phyloP scores from a whole-genome alignment of 2,113 vertebrate genomes.

The Dicerorhinus sumatrensis region DNA sequence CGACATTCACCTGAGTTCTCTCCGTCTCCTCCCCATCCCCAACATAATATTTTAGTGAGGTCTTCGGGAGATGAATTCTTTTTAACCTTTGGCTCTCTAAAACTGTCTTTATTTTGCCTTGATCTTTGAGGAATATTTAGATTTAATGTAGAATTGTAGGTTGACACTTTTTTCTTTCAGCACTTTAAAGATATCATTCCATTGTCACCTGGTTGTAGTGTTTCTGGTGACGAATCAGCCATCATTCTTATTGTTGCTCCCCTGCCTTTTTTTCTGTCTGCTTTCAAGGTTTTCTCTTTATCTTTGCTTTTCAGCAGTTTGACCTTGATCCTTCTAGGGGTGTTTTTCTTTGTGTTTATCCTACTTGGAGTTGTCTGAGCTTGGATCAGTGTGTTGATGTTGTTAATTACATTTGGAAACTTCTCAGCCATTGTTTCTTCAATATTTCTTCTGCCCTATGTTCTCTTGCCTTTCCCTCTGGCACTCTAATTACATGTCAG shows the following conservation, averaged over 20 bases:
- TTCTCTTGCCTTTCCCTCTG: neutral
- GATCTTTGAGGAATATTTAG: neutral
- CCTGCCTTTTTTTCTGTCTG: neutral
- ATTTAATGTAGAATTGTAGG: neutral
- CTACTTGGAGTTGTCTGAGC: neutral
- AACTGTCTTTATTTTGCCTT: neutral
- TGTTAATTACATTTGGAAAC: neutral
- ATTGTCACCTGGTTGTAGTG: neutral
- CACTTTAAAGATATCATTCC: neutral
- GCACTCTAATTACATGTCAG: neutral
- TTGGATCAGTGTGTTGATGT: neutral
- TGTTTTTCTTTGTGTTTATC: neutral
- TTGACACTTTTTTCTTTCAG: neutral
- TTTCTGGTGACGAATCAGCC: neutral
- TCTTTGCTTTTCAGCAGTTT: neutral
- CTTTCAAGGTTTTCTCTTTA: slow-evolving; percentile 16
- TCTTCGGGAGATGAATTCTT: neutral
- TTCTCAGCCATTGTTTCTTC: neutral
- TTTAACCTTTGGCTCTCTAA: neutral
- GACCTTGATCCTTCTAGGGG: neutral
- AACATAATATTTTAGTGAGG: neutral
- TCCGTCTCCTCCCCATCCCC: fast-evolving
- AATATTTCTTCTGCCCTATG: neutral
- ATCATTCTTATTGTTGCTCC: neutral
- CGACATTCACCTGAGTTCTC: neutral